phyloP scores from a whole-genome alignment of 2,113 vertebrate species.

The Saguinus imperator region DNA sequence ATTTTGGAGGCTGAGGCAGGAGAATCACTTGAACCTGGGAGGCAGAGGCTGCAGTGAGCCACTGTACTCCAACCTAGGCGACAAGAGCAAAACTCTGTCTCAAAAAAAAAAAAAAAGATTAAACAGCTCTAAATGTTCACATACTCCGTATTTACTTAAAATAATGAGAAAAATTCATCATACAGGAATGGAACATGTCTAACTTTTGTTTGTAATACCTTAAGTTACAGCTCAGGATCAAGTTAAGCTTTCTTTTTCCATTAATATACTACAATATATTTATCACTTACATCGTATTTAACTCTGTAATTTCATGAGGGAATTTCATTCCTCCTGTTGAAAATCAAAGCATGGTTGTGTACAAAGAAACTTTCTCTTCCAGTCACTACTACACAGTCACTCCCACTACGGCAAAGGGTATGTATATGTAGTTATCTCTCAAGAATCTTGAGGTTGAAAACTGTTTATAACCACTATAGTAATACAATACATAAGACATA shows the following conservation, averaged over 20 bases:
- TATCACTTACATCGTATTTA: constrained; percentile 38
- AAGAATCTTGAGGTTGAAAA: constrained; percentile 24
- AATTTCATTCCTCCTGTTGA: constrained; percentile 47
- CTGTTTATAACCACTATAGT: neutral
- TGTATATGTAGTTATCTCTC: neutral
- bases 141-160: constrained; percentile 4
- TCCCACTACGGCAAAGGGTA: neutral
- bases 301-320: neutral
- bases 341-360: neutral
- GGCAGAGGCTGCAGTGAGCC: too few species aligned
- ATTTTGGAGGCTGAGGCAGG: too few species aligned
- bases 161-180: constrained; percentile 34
- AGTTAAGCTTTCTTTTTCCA: constrained; percentile 42
- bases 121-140: constrained; percentile 50
- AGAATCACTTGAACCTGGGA: too few species aligned
- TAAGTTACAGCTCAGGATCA: constrained; percentile 32
- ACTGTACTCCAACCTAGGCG: too few species aligned
- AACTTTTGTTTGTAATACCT: constrained; percentile 38
- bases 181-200: constrained; percentile 60
- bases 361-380: constrained; percentile 19
- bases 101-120: constrained; percentile 7
- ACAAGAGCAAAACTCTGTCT: too few species aligned
- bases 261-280: neutral
- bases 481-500: constrained; percentile 13
- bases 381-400: constrained; percentile 7